Evolutionary conservation across 2,888 invertebrate species (phyloP).

Genomic region (Theretra japonica): DNA sequence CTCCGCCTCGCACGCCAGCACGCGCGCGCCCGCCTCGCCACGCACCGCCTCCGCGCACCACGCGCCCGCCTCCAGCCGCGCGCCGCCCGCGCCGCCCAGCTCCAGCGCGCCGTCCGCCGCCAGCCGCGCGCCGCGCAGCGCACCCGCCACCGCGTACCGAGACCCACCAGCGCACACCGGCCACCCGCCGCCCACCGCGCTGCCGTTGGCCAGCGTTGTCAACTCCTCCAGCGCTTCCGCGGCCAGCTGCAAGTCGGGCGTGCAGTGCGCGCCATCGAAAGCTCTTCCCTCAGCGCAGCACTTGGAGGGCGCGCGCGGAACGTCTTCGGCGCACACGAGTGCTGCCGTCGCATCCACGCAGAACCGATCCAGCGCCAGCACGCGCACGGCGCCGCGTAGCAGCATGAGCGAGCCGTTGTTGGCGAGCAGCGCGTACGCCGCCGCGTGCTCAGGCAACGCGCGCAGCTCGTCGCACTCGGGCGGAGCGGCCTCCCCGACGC

Average conservation of each 20-base stretch:
- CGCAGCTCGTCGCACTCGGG: constrained; percentile 66
- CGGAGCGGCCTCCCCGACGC: constrained; percentile 62
- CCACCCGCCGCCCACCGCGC: constrained; percentile 79
- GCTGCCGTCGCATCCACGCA: constrained; percentile 88
- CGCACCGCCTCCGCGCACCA: constrained; percentile 84
- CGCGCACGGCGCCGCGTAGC: constrained; percentile 71
- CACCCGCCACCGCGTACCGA: constrained; percentile 85
- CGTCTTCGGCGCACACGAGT: constrained; percentile 85
- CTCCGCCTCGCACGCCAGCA: constrained; percentile 83
- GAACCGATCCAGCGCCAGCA: constrained; percentile 84
- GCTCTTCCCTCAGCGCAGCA: constrained; percentile 89
- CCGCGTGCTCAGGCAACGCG: constrained; percentile 69
- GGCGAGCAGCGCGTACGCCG: constrained; percentile 83
- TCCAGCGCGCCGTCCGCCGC: constrained; percentile 82
- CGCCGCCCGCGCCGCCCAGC: constrained; percentile 67
- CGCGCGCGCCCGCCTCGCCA: constrained; percentile 56
- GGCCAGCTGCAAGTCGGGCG: constrained; percentile 65
- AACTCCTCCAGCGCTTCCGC: constrained; percentile 65
- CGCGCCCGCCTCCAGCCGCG: constrained; percentile 71
- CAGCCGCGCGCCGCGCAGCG: constrained; percentile 79
- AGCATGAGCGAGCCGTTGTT: constrained; percentile 87
- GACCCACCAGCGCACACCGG: constrained; percentile 80
- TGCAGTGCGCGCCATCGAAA: constrained; percentile 83
- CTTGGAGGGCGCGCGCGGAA: constrained; percentile 79
- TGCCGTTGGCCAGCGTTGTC: constrained; percentile 59